Conservation (phyloP, 2,797 vertebrate species). For the Adrianichthys oophorus region DNA sequence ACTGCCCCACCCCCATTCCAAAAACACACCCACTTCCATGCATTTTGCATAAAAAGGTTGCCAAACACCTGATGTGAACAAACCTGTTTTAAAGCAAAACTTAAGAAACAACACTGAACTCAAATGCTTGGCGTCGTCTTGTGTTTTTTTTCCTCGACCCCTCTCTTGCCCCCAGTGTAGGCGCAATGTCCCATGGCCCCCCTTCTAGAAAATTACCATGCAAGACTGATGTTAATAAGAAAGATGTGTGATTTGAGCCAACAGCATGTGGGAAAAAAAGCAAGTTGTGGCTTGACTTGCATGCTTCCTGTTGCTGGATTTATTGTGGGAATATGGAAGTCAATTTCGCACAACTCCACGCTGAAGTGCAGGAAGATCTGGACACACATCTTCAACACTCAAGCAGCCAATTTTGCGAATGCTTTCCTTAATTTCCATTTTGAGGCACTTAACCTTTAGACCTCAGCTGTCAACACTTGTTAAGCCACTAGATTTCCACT, state of each 20-base stretch:
- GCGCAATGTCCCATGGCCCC: slow-evolving; percentile 9
- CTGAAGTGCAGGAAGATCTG: slow-evolving; percentile 31
- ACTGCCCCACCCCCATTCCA: slow-evolving; percentile 22
- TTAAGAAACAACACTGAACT: slow-evolving; percentile 41
- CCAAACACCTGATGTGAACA: slow-evolving; percentile 50
- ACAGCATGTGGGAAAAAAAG: slow-evolving; percentile 13
- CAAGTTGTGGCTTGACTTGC: slow-evolving; percentile 47
- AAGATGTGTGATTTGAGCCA: slow-evolving; percentile 28
- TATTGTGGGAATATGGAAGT: slow-evolving; percentile 10
- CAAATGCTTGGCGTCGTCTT: slow-evolving; percentile 1
- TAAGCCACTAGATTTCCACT: slow-evolving; percentile 54
- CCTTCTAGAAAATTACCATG: slow-evolving; percentile 6
- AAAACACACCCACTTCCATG: slow-evolving; percentile 6
- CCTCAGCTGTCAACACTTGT: slow-evolving; percentile 66
- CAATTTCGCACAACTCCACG: not conserved
- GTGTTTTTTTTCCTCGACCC: slow-evolving; percentile 15
- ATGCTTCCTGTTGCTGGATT: slow-evolving; percentile 31
- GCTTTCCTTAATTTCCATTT: slow-evolving; percentile 61
- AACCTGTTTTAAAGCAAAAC: slow-evolving; percentile 57
- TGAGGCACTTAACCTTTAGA: slow-evolving; percentile 71
- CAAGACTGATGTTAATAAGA: slow-evolving; percentile 22
- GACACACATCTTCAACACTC: slow-evolving; percentile 29
- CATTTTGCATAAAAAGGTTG: slow-evolving; percentile 11
- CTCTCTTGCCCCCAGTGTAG: slow-evolving; percentile 32
- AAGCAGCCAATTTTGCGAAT: slow-evolving; percentile 52